These are phyloP conservation scores for Aplodontia rufa DNA, from an alignment of 2,113 vertebrate species.

Conservation along the genomic window DNA sequence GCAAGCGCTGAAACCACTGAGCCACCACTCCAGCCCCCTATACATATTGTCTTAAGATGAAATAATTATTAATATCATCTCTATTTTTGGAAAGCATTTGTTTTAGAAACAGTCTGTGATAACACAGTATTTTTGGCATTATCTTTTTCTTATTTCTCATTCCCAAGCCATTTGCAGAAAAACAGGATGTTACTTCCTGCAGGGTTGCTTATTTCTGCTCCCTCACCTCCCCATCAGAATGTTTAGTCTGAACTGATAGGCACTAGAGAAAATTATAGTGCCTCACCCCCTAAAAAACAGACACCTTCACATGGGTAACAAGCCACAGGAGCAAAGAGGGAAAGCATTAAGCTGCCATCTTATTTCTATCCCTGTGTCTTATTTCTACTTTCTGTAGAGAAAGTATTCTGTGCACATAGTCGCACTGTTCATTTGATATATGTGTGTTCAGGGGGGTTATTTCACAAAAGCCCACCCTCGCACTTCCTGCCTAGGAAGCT, in stretches of 20 bases:
- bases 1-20: too few relatives aligned
- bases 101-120: slow-evolving; percentile 12
- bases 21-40: too few relatives aligned
- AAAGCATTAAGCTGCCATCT: background rate
- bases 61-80: background rate
- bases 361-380: background rate
- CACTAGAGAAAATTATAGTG: background rate
- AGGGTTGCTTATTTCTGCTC: background rate
- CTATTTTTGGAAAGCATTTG: background rate
- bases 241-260: background rate
- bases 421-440: background rate
- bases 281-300: background rate
- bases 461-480: background rate
- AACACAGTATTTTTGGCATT: slow-evolving; percentile 4
- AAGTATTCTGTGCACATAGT: background rate
- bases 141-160: slow-evolving; percentile 19
- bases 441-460: background rate
- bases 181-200: background rate
- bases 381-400: background rate
- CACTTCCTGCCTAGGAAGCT: background rate
- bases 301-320: background rate
- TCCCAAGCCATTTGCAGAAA: slow-evolving; percentile 26
- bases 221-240: background rate
- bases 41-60: too few relatives aligned
- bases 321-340: background rate